Percentiles rank a stretch among this genome's conserved stretches.
Conservation (phyloP, 2,797 vertebrate species). For the Arremon brunneinucha region DNA sequence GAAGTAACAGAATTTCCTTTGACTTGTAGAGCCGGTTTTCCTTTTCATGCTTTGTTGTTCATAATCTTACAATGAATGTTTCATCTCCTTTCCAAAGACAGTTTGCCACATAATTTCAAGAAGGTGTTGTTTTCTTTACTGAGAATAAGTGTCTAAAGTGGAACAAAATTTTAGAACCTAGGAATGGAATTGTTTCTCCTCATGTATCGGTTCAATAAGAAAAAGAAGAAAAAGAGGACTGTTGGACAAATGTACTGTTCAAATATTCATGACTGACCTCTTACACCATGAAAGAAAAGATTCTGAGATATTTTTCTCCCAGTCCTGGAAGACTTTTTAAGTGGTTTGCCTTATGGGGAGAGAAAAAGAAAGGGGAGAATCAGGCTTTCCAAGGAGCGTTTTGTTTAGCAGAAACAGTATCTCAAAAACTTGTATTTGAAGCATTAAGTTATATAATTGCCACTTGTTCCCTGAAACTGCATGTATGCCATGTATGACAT, state of each 20-base stretch:
- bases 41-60: neutral
- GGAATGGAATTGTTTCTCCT: constrained; percentile 3
- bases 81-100: constrained; percentile 13
- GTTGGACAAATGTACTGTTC: neutral
- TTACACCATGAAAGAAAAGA: constrained; percentile 9
- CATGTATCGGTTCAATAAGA: neutral
- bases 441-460: neutral
- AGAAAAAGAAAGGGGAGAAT: neutral
- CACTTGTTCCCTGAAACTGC: constrained; percentile 4
- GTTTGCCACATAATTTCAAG: neutral
- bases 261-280: neutral
- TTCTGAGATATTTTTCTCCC: neutral
- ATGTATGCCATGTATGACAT: constrained; percentile 13
- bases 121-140: neutral
- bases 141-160: constrained; percentile 40
- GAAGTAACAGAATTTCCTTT: neutral
- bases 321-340: neutral
- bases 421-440: constrained; percentile 34
- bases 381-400: neutral
- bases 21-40: neutral
- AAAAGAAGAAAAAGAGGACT: constrained; percentile 41
- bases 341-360: neutral
- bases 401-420: constrained; percentile 14
- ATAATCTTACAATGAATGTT: neutral
- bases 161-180: constrained; percentile 39